A percentile compares a stretch with the other conserved stretches of the same genome.
phyloP scores from a whole-genome alignment of 37 sponge, comb jelly and placozoan genomes.

The Lycopodina hypogea region DNA sequence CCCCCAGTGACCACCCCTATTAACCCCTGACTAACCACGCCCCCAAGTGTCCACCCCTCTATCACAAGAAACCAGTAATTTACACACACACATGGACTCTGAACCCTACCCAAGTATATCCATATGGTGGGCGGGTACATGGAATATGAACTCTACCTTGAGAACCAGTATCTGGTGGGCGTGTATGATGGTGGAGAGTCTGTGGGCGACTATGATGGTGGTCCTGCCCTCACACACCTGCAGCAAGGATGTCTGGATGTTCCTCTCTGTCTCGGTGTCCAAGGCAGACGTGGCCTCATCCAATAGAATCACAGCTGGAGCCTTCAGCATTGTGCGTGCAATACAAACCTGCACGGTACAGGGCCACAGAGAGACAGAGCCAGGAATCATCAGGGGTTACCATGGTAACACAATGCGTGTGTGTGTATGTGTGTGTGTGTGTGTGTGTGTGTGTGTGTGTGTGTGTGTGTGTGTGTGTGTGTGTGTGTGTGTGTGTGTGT shows the following conservation, averaged over 20 bases:
- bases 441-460: constrained; percentile 5
- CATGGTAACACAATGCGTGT: too few species aligned
- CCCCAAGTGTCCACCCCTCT: too few species aligned
- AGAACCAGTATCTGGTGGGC: constrained; percentile 93
- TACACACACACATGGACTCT: background rate
- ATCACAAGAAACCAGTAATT: too few species aligned
- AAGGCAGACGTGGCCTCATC: constrained; percentile 99
- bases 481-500: constrained; percentile 3
- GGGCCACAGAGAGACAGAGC: background rate
- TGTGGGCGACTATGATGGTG: constrained; percentile 92
- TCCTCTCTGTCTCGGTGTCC: constrained; percentile 93
- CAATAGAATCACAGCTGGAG: constrained; percentile 87
- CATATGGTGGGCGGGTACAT: too few species aligned
- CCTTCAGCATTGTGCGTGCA: constrained; percentile 94
- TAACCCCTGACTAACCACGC: too few species aligned
- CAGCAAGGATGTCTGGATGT: constrained; percentile 88
- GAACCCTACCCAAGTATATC: too few species aligned
- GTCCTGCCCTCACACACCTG: constrained; percentile 84
- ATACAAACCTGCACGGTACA: constrained; percentile 37
- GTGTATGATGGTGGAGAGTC: constrained; percentile 95
- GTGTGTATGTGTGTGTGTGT: constrained; percentile 4
- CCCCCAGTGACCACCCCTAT: too few species aligned
- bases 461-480: constrained; percentile 5
- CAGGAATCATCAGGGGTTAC: too few species aligned
- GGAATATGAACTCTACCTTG: too few species aligned